Evolutionary conservation across 2,113 vertebrate genomes (phyloP).

Genomic region (Melozone crissalis): DNA sequence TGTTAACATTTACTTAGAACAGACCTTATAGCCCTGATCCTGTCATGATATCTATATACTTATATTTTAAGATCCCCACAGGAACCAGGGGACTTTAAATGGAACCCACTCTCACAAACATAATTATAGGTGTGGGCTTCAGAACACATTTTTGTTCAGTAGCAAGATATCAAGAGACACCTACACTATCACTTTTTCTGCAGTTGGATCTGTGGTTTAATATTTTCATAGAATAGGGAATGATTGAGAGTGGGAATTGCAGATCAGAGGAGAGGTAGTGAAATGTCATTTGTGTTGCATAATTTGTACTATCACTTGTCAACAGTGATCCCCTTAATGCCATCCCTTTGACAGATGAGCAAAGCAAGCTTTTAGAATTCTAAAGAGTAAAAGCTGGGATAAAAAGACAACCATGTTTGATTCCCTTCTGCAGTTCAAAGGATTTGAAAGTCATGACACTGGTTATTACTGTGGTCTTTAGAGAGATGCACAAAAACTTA

Average conservation of each 20-base stretch:
- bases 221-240: slow-evolving; percentile 67
- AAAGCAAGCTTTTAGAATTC: slow-evolving; percentile 72
- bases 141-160: slow-evolving; percentile 29
- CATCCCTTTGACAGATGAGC: slow-evolving; percentile 72
- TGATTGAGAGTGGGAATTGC: slow-evolving; percentile 74
- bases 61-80: not conserved
- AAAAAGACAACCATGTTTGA: slow-evolving; percentile 75
- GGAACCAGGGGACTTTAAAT: not conserved
- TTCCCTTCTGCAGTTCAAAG: slow-evolving; percentile 73
- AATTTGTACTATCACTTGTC: slow-evolving; percentile 82
- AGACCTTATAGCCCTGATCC: not conserved
- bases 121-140: slow-evolving; percentile 53
- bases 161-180: slow-evolving; percentile 12
- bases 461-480: slow-evolving; percentile 74
- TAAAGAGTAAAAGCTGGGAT: slow-evolving; percentile 74
- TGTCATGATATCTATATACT: not conserved
- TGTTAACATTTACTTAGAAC: not conserved
- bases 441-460: slow-evolving; percentile 80
- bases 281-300: slow-evolving; percentile 81
- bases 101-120: slow-evolving; percentile 2
- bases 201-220: slow-evolving; percentile 41
- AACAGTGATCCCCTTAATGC: slow-evolving; percentile 80
- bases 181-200: slow-evolving; percentile 35
- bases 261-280: slow-evolving; percentile 73
- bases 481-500: slow-evolving; percentile 74